phyloP scores from a whole-genome alignment of 2,113 vertebrate species.

The Equus przewalskii region DNA sequence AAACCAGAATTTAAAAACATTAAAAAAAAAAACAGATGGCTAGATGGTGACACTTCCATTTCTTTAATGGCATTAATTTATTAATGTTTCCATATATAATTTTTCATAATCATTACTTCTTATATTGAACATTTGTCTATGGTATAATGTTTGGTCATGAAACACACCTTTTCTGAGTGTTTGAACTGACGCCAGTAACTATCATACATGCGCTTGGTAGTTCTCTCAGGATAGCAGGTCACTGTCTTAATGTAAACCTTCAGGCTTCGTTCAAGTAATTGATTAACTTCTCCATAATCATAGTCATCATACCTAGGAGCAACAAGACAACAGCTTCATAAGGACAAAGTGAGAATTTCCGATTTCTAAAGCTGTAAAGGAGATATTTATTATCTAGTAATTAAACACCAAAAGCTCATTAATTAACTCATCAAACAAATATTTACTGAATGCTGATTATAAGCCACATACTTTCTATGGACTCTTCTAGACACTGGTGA shows the following conservation, averaged over 20 bases:
- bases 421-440: not conserved
- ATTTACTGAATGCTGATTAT: not conserved
- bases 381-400: not conserved
- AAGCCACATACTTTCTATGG: not conserved
- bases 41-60: not conserved
- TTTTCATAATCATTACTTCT: not conserved
- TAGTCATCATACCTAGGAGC: constrained; percentile 92
- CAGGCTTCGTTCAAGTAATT: constrained; percentile 93
- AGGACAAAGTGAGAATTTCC: not conserved
- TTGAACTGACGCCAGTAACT: constrained; percentile 94
- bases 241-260: constrained; percentile 96
- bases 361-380: not conserved
- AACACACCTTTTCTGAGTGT: constrained; percentile 92
- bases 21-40: not conserved
- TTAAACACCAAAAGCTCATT: not conserved
- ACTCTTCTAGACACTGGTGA: not conserved
- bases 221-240: constrained; percentile 93
- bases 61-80: not conserved
- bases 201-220: constrained; percentile 93
- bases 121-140: not conserved
- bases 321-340: constrained; percentile 53
- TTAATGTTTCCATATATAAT: not conserved
- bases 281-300: constrained; percentile 94
- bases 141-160: not conserved
- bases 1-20: not conserved